Base-by-base conservation (phyloP, 2,888 invertebrate species). In the Drosophila suboccidentalis region DNA sequence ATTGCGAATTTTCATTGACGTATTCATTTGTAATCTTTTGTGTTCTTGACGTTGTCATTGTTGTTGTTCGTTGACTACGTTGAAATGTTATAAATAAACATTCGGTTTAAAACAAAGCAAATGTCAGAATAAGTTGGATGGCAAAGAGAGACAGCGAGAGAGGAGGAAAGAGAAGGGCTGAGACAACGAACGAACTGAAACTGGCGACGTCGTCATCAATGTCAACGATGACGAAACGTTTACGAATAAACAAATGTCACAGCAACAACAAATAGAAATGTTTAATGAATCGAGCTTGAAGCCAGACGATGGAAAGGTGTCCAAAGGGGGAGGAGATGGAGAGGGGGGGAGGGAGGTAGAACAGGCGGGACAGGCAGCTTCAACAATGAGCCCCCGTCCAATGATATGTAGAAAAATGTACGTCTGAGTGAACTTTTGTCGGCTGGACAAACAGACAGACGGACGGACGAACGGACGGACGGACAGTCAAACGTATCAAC, bases 161-260 rank as follows among this genome's bases (percentile, higher is more conserved):
- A 8, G 26, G 38, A 11, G 39, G 64, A 15, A 55, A 59, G 51
- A 11, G 22, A 53, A 11, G 11, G 41, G 43, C 41, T 39, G 36
- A 66, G 54, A 47, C 54, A 59, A 46, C 38, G 54, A 50, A 2
- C 22, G 19, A 26, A 19, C 36, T 46, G 60, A 50, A 71, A 58
- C 58, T 46, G 51, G 47, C 54, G 39, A 46, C 49, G 46, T 49
- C 59, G 34, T 61, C 61, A 58, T 58, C 78, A 78, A 70, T 89
- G 87, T 84, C 89, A 89, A 62, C 63, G 75, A 59, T 87, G 87
- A 82, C 85, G 87, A 84, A 87, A 84, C 82, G 71, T 84, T 82
- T 84, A 72, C 69, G 65, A 87, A 84, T 84, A 75, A 87, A 71
- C 73, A 81, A 84, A 78, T 71, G 71, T 78, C 71, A 59, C 65